phyloP scores from a whole-genome alignment of 2,888 invertebrate species.

The Erpobdella octoculata region DNA sequence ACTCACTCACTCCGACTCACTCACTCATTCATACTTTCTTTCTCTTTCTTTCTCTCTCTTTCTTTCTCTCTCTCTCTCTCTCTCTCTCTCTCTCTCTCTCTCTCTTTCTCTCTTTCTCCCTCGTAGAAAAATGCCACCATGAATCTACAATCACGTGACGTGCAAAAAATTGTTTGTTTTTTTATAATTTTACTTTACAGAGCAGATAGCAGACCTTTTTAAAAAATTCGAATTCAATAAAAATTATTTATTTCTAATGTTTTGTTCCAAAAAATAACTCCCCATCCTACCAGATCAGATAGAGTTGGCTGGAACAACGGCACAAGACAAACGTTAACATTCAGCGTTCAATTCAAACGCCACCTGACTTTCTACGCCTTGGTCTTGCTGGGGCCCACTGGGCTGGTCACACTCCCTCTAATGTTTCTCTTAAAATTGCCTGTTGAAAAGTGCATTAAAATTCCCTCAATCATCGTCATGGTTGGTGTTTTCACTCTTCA shows the following conservation, averaged over 20 bases:
- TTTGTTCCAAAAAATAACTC: too few species aligned
- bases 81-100: neutral
- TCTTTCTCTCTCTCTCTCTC: neutral
- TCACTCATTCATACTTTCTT: neutral
- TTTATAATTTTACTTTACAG: too few species aligned
- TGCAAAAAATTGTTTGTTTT: too few species aligned
- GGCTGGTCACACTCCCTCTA: constrained; percentile 20
- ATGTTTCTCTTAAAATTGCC: constrained; percentile 23
- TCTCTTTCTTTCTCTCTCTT: neutral
- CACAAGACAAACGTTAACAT: neutral
- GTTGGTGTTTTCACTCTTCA: constrained; percentile 19
- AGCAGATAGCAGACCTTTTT: too few species aligned
- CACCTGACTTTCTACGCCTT: constrained; percentile 20
- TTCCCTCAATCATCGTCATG: constrained; percentile 24
- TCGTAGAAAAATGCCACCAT: too few species aligned
- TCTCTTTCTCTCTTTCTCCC: neutral
- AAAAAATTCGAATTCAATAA: too few species aligned
- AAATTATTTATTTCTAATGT: too few species aligned
- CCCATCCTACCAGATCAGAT: too few species aligned
- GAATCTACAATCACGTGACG: too few species aligned
- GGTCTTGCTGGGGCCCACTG: constrained; percentile 13
- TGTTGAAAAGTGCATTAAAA: constrained; percentile 17
- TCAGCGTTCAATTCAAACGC: neutral
- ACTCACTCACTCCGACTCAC: neutral
- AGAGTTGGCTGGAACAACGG: neutral